Base-by-base conservation (phyloP, 2,113 vertebrate species). In the Lepus timidus region DNA sequence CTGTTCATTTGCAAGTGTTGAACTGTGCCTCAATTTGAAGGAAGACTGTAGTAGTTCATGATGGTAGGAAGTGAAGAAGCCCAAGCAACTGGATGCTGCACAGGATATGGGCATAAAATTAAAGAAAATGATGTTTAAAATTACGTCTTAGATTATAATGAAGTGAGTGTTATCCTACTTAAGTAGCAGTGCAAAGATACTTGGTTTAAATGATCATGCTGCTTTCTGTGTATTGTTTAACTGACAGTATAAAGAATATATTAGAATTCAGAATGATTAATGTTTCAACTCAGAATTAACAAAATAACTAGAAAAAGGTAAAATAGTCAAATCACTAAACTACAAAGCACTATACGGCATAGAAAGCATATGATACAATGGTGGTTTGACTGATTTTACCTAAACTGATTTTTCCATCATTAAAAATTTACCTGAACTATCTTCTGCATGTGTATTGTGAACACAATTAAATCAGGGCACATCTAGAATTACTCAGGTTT, bases 301-400 rank as follows among this genome's bases (percentile, higher is more conserved):
- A 85, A 61, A 88, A 51, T 27, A 82, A 44, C 16, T 82, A 78
- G 13, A 79, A 67, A 82, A 94, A 85, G 16, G 33, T 76, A 61
- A 80, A 52, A 9, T 7, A 51, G 73, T 84, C 70, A 88, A 51
- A 84, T 27, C 31, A 27, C 23, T 92, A 44, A 95, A 68, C 58
- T 75, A 16, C 49, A 85, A 75, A 55, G 29, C 27, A 27, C 20
- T 62, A 6, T 61, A 67, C 14, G 79, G 61, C 79, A 81, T 36
- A 20, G 58, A 61, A 61, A 61, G 36, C 0, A 52, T 64, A 73
- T 67, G 10, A 29, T 73, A 25, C 16, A 78, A 10, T 78, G 36
- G 14, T 82, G 31, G 51, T 78, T 70, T 93, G 74, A 81, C 49
- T 94, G 75, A 70, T 65, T 93, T 81, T 89, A 36, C 39, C 67